Evolutionary conservation across 2,797 vertebrate genomes (phyloP), one percentile per base, ranked within the genome.

Genomic region (Hyperoplus immaculatus): DNA sequence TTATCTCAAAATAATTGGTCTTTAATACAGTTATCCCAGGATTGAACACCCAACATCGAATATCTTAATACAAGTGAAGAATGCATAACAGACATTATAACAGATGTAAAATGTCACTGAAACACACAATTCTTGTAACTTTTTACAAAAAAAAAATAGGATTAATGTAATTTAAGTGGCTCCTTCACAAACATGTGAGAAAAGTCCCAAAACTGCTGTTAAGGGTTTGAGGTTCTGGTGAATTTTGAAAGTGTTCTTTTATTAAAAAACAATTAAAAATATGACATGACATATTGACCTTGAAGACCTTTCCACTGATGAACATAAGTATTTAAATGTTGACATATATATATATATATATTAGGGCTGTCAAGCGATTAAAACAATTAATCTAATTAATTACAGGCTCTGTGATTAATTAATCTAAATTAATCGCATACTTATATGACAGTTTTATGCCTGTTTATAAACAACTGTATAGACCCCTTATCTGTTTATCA

Each of bases 71-170:
- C 47, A 54, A 15, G 41, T 4, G 16, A 36, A 86, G 76, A 81
- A 39, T 84, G 54, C 58, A 64, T 62, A 68, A 59, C 49, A 54
- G 54, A 39, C n/a, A 61, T 46, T 69, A 67, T 50, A 77, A 57
- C 54, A 16, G 49, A 75, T 46, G 50, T 8, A 42, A 89, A 88
- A 87, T 82, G 84, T 74, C 79, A 86, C 42, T 47, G 67, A 89
- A 89, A 89, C 78, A 74, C 59, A 75, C 83, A 43, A 53, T 80
- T 18, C 60, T 45, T 50, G 18, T 18, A 8, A 41, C 41, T 75
- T 82, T 88, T 92, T 81, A 29, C 29, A 29, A 84, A 72, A 43
- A 60, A 45, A 18, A 71, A 55, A 6, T 56, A 3, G 43, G 66
- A 67, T 80, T 62, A 5, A 42, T 79, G 72, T 74, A 42, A 69